Conservation (phyloP, 2,113 vertebrate genomes). For the Anas platyrhynchos region DNA sequence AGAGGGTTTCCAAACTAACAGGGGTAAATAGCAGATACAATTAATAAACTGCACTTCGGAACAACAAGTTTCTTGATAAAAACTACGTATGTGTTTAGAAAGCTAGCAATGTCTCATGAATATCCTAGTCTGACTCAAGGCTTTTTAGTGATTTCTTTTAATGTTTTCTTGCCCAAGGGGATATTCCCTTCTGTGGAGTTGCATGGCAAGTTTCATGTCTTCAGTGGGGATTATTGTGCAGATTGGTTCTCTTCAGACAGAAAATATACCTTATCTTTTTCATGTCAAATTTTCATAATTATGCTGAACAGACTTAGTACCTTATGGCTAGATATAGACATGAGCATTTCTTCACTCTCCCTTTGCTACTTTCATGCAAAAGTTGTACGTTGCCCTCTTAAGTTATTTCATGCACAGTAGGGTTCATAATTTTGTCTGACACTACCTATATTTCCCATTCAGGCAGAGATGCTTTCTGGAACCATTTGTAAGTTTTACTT, state of each 20-base stretch:
- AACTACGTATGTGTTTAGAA: background rate
- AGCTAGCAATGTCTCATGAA: background rate
- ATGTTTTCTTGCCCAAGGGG: background rate
- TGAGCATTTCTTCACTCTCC: background rate
- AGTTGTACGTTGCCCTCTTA: background rate
- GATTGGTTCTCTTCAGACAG: background rate
- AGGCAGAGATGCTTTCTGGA: background rate
- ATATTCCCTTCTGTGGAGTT: background rate
- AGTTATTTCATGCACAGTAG: background rate
- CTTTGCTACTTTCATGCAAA: background rate
- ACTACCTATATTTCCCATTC: background rate
- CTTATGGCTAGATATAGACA: background rate
- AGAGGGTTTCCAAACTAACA: background rate
- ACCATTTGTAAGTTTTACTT: background rate
- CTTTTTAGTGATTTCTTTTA: background rate
- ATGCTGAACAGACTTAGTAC: background rate
- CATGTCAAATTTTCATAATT: background rate
- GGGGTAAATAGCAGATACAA: background rate
- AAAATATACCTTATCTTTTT: background rate
- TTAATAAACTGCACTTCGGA: background rate
- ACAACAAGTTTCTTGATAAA: background rate
- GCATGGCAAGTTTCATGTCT: background rate
- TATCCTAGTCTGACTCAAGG: background rate
- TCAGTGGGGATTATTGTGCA: background rate
- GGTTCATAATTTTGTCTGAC: background rate